Evolutionary conservation across 2,888 invertebrate species (phyloP), one percentile per base, ranked within the genome.

Genomic region (Sinhomidia bicolor): DNA sequence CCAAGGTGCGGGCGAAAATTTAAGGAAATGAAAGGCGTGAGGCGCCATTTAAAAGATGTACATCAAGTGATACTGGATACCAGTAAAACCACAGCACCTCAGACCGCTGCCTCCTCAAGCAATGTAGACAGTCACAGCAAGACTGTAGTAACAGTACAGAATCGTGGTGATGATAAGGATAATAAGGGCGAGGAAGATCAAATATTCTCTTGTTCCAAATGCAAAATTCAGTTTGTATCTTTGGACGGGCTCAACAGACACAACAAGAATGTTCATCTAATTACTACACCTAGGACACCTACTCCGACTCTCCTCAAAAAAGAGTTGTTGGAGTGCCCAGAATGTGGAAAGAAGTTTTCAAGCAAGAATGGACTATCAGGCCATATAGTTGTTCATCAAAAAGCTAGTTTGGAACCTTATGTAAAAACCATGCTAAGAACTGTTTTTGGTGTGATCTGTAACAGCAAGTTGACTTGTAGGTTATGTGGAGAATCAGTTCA

Each of bases 371-470:
- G n/a, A 0, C n/a, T 87, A 3, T 23, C 44, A 26, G 68, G 36
- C 3, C 88, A 88, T 20, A 0, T 26, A 14, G 23, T 26, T 29
- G 81, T 87, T 9, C 86, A 87, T 47, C 80, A 83, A 32, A 83
- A 82, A 4, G 29, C 65, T 29, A 29, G 57, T 6, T 17, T 88
- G 32, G 88, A 88, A 26, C 82, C 65, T 1, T 54, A 83, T 23
- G 23, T 83, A 0, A 88, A 88, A 32, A 17, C 12, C 10, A 83
- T 88, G 88, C 32, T 88, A 20, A 82, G 57, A 26, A 32, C 65
- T 1, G 65, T 88, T 1, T 88, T 78, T 44, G 88, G 88, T 0
- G 36, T 17, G 7, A 51, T 83, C 0, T 83, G 88, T 44, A 71
- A 68, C 20, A 12, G 44, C n/a, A 41, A 14, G 12, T 44, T 88